phyloP scores from a whole-genome alignment of 53 echinoderm and acorn worm species.

The Temnopleurus reevesii region DNA sequence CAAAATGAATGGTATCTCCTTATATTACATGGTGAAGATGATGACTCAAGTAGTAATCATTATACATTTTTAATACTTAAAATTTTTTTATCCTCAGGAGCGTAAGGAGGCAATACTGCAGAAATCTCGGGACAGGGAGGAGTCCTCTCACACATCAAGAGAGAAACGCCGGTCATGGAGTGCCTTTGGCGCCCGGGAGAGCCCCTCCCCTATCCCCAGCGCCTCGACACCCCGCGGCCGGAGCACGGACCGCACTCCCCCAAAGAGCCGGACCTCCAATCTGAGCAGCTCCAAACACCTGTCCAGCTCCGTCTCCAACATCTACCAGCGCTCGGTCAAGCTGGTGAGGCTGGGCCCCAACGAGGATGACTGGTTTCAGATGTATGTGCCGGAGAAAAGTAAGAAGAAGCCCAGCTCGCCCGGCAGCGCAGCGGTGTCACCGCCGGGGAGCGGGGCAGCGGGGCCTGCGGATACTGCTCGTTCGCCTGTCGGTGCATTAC shows the following conservation, averaged over 20 bases:
- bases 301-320: slow-evolving; percentile 82
- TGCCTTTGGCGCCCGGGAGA: slow-evolving; percentile 72
- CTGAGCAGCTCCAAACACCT: slow-evolving; percentile 78
- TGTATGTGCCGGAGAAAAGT: slow-evolving; percentile 71
- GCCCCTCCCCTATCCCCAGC: slow-evolving; percentile 50
- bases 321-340: slow-evolving; percentile 77
- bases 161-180: slow-evolving; percentile 98
- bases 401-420: slow-evolving; percentile 49
- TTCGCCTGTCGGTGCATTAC: slow-evolving; percentile 57
- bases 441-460: slow-evolving; percentile 39
- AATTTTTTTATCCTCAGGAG: slow-evolving; percentile 49
- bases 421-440: slow-evolving; percentile 40
- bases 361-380: slow-evolving; percentile 96
- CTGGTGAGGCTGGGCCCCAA: slow-evolving; percentile 92
- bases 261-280: slow-evolving; percentile 52
- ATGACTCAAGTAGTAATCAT: too few species aligned
- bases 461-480: slow-evolving; percentile 72
- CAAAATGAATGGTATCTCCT: too few species aligned
- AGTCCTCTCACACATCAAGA: slow-evolving; percentile 43
- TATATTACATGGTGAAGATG: too few species aligned
- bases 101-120: slow-evolving; percentile 84
- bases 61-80: too few species aligned
- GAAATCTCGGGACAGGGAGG: slow-evolving; percentile 74
- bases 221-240: slow-evolving; percentile 70
- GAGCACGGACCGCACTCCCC: slow-evolving; percentile 67